Evolutionary conservation across 2,113 vertebrate genomes (phyloP), one percentile per base, ranked within the genome.

Genomic region (Siniperca chuatsi): DNA sequence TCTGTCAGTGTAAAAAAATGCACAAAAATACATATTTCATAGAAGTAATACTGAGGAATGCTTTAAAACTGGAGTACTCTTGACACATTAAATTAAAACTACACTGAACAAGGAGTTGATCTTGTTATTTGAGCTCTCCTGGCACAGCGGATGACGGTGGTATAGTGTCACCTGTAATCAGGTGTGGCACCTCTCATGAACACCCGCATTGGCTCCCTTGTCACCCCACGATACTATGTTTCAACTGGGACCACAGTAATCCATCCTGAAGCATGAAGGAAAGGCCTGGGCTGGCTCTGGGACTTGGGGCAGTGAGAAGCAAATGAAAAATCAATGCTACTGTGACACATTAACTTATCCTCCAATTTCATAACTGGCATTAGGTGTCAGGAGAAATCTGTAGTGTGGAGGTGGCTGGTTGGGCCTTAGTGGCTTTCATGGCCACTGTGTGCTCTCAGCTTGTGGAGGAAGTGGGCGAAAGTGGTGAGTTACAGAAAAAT

Each of bases 301-400:
- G 90, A 91, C 80, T 78, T 80, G 75, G 86, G 90, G 84, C 92
- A 90, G 91, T 71, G 75, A 89, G 91, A 89, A 86, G 92, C 86
- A 95, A 95, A 95, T 94, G 92, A 94, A 95, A 95, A 95, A 95
- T 95, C 94, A 92, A 95, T 94, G 93, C 81, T 79, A 74, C 91
- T 92, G 90, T 95, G 93, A 95, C 94, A 95, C 92, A 95, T 95
- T 94, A 95, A 95, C 94, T 93, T 94, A 94, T 94, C 91, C 93
- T 91, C 89, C 91, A 91, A 92, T 94, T 95, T 94, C 93, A 94
- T 93, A 95, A 93, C 92, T 93, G 94, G 87, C 93, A 92, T 92
- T 91, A 57, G 87, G 90, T 93, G 94, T 94, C 93, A 93, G 90
- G 87, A 92, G 82, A 84, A 92, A 93, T 94, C 91, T 92, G 92